phyloP scores from a whole-genome alignment of 1,140 invertebrate genomes.

The Meloidogyne exigua region DNA sequence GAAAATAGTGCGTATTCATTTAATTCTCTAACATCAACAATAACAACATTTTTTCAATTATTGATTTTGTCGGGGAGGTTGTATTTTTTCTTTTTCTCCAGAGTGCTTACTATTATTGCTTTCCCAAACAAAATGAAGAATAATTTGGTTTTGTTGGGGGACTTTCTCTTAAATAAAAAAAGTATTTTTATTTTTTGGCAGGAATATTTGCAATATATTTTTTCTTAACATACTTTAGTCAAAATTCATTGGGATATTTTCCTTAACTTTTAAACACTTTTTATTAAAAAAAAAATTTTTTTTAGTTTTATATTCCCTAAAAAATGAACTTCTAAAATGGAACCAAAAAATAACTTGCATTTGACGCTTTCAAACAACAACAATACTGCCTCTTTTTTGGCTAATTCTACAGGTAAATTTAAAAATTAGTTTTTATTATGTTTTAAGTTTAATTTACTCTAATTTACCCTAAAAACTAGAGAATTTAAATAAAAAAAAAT shows the following conservation, averaged over 20 bases:
- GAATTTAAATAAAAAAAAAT: background rate
- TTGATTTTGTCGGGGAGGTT: conserved; percentile 1
- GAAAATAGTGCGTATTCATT: background rate
- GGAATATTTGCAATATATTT: no score
- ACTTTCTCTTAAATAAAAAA: background rate
- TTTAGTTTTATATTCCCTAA: background rate
- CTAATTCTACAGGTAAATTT: background rate
- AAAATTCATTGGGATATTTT: no score
- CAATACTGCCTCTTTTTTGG: background rate
- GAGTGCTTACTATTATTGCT: no score
- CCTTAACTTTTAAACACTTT: no score
- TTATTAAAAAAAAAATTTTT: no score
- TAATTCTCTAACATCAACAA: background rate
- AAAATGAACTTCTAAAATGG: background rate
- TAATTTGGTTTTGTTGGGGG: background rate
- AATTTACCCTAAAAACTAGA: background rate
- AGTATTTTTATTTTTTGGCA: no score
- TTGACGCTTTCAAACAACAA: background rate
- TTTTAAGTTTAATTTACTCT: background rate
- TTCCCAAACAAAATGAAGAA: background rate
- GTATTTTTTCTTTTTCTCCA: background rate
- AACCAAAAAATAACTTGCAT: conserved; percentile 10
- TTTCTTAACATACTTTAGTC: no score
- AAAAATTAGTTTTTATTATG: background rate
- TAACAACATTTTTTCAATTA: background rate